These are phyloP conservation scores for Drosophila anomelani DNA, from an alignment of 2,888 invertebrate genomes.

Conservation along the genomic window DNA sequence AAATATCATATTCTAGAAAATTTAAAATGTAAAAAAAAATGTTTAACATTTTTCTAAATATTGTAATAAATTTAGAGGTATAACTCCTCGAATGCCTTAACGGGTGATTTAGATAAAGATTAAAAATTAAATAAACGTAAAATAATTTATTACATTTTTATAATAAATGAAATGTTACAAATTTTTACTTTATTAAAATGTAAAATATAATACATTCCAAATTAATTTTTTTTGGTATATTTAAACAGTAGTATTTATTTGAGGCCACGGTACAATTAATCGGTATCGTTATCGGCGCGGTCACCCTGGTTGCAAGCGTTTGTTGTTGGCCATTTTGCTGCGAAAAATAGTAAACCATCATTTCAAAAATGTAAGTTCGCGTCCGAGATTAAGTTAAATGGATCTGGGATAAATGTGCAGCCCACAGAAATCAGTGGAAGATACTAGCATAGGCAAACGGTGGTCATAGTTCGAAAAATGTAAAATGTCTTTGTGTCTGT, in stretches of 20 bases:
- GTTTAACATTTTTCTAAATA: too few species aligned
- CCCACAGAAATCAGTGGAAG: background rate
- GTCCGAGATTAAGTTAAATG: background rate
- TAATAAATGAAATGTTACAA: background rate
- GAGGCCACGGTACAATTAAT: background rate
- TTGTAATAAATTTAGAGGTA: too few species aligned
- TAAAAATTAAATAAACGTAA: too few species aligned
- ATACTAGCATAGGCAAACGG: background rate
- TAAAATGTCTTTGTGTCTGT: conserved; percentile 42
- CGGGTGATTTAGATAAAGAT: too few species aligned
- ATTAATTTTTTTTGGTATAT: background rate
- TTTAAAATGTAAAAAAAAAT: too few species aligned
- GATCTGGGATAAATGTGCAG: background rate
- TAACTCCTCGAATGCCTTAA: background rate
- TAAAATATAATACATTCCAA: background rate
- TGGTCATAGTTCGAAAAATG: background rate
- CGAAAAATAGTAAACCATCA: conserved; percentile 10
- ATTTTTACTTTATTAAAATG: background rate
- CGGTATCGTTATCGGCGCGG: conserved; percentile 11
- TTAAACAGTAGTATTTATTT: background rate
- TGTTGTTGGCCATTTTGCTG: conserved; percentile 36
- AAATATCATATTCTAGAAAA: too few species aligned
- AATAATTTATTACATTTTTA: too few species aligned
- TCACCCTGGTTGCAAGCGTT: conserved; percentile 21
- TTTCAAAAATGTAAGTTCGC: conserved; percentile 25